phyloP scores from a whole-genome alignment of 2,113 vertebrate species.

The Montifringilla adamsi region DNA sequence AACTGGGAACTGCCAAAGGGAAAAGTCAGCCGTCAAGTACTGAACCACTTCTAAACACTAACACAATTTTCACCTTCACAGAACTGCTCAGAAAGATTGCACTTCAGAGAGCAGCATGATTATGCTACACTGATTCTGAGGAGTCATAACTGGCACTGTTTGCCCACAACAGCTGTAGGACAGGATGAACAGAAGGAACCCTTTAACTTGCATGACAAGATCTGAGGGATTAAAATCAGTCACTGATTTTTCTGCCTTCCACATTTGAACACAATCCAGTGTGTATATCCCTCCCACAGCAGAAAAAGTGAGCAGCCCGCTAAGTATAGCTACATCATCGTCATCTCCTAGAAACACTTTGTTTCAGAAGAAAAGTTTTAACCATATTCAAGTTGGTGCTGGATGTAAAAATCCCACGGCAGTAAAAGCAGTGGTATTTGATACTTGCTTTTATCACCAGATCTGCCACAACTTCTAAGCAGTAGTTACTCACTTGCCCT shows the following conservation, averaged over 20 bases:
- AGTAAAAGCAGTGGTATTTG: neutral
- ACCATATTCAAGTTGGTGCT: neutral
- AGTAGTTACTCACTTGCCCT: neutral
- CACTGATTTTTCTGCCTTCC: neutral
- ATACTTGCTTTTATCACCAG: neutral
- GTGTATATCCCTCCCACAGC: neutral
- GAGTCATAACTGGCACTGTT: neutral
- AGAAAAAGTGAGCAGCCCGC: neutral
- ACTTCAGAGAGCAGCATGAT: neutral
- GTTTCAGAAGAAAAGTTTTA: neutral
- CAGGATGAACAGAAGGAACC: neutral
- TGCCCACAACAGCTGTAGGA: neutral
- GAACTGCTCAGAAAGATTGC: neutral
- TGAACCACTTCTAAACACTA: neutral
- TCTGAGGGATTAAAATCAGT: neutral
- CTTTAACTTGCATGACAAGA: neutral
- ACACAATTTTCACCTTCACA: neutral
- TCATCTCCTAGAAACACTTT: neutral
- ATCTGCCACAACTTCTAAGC: neutral
- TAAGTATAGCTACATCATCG: neutral
- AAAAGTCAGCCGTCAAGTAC: neutral
- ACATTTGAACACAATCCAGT: neutral
- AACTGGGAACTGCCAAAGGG: neutral
- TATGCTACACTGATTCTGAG: neutral
- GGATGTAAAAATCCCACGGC: neutral